Evolutionary conservation across 2,888 invertebrate species (phyloP), one percentile per base, ranked within the genome.

Genomic region (Iselma pallidipennis): DNA sequence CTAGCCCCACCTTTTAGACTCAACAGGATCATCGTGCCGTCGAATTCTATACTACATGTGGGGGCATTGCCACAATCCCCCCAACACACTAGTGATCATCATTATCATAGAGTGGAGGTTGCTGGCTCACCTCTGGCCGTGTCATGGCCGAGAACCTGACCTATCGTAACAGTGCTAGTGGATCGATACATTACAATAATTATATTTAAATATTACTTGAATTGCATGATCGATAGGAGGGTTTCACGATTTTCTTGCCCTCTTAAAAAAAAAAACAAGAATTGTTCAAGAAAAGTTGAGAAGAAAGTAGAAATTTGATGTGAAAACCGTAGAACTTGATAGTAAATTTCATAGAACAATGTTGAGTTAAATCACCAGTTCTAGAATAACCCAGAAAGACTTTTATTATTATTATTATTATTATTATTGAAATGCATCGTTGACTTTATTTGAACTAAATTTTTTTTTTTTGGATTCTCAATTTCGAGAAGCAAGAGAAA

Each of bases 121-220:
- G 55, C 58, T 58, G 51, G 62, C 58, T 58, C 55, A 55, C 23
- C 37, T 57, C 55, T 33, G 61, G 55, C 65, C 66, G 72, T 76
- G 76, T 77, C 77, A 77, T 68, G 77, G 77, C 71, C 77, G 74
- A 72, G 74, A 69, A 69, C 74, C 66, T 77, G 78, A 78, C 78
- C 78, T 77, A 77, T 72, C 78, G 67, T 72, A 78, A 76, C 53
- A 51, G 61, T 31, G 51, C 49, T 50, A 29, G 10, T 52, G 42
- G 29, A 16, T 31, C 37, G 10, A 28, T 21, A 14, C n/a, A 14
- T 10, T 7, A 50, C 9, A 16, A 37, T 37, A 16, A n/a, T 37
- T 37, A 7, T 16, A 19, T 10, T 14, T 16, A 6, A 4, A 26
- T 6, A 26, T 6, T 6, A 26, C n/a, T n/a, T n/a, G n/a, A n/a